phyloP scores from a whole-genome alignment of 2,113 vertebrate genomes.

The Micromys minutus region DNA sequence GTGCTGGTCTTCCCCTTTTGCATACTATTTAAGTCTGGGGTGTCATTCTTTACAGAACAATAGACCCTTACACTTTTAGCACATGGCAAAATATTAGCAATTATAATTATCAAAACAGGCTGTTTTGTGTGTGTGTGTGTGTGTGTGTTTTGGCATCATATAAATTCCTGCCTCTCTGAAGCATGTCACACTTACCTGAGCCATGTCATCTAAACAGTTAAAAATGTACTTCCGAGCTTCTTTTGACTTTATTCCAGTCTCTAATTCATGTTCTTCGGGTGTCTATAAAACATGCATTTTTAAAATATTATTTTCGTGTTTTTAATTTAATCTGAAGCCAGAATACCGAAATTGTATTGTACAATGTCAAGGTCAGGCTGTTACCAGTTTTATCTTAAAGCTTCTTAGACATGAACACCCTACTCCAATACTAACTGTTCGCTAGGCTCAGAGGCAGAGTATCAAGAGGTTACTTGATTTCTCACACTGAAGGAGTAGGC shows the following conservation, averaged over 20 bases:
- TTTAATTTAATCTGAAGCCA: conserved; percentile 41
- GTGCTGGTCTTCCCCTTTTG: too few relatives aligned
- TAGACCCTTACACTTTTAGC: conserved; percentile 1
- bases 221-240: conserved; percentile 99
- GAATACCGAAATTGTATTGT: conserved; percentile 7
- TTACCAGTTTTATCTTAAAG: not conserved
- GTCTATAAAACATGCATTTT: conserved; percentile 86
- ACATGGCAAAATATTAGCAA: not conserved
- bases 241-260: conserved; percentile 98
- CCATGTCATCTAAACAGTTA: conserved; percentile 99
- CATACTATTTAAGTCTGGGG: too few relatives aligned
- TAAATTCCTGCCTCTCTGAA: not conserved
- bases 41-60: too few relatives aligned
- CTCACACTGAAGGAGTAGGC: not conserved
- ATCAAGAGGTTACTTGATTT: not conserved
- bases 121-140: too few relatives aligned
- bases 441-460: not conserved
- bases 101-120: not conserved
- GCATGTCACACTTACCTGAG: conserved; percentile 89
- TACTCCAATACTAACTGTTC: not conserved
- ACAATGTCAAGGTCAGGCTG: conserved; percentile 48
- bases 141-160: too few relatives aligned
- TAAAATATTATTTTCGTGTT: conserved; percentile 13
- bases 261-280: conserved; percentile 95
- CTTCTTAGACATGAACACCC: not conserved